Evolutionary conservation across 2,113 vertebrate species (phyloP), one percentile per base, ranked within the genome.

Genomic region (Albula glossodonta): DNA sequence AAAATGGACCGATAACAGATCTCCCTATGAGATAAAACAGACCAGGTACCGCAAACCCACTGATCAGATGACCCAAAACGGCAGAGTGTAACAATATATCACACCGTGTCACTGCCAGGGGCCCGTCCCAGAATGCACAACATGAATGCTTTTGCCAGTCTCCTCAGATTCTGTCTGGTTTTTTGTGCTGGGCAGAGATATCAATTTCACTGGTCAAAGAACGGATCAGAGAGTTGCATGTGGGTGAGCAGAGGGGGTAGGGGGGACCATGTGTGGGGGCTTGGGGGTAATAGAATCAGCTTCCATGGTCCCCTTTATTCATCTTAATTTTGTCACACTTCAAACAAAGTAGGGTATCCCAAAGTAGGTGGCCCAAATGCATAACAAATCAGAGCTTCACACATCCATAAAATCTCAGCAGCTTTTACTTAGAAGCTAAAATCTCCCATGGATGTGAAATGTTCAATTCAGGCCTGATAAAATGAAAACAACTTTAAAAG

Each of bases 121-220:
- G 92, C 87, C 92, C 88, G 84, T 86, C 88, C 84, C 88, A 91
- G 92, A 94, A 93, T 93, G 89, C 15, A 49, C 84, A 25, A 85
- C 91, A 84, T 92, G 91, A 92, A 92, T 88, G 89, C 90, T 89
- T 93, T 83, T 88, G 89, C 89, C 91, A 88, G 84, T 94, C 92
- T 89, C 89, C 91, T 93, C 92, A 90, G 93, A 94, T 93, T 89
- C 88, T 89, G 87, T 89, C 88, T 85, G 89, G 90, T 91, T 94
- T 93, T 89, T 90, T 90, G 91, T 88, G n/a, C 5, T 93, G 91
- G 90, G 92, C 92, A 93, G 90, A 91, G 91, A 89, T 95, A 94
- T 94, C 92, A 0, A 85, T 94, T 94, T 93, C 94, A 89, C 88
- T 91, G 90, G 91, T 91, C 88, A 93, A 92, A 93, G 92, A 91